Evolutionary conservation across 2,113 vertebrate species (phyloP).

Genomic region (Centropus bengalensis): DNA sequence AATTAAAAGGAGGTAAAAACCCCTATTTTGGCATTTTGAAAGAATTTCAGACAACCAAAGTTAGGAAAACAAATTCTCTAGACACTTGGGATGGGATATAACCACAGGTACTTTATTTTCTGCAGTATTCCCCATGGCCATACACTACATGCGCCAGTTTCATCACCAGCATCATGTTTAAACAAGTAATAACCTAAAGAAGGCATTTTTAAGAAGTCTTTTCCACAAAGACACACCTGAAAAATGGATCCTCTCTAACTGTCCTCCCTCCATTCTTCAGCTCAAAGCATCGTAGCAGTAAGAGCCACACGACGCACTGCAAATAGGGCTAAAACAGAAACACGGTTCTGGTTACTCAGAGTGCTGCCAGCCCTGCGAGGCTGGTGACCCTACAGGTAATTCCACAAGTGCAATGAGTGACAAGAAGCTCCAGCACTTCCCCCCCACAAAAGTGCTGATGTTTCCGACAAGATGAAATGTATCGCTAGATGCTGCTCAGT

Average conservation of each 20-base stretch:
- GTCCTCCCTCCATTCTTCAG: constrained; percentile 85
- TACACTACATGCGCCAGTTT: neutral
- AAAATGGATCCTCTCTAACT: constrained; percentile 86
- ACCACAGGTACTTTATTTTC: neutral
- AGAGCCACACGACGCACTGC: constrained; percentile 88
- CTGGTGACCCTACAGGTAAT: neutral
- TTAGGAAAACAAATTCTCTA: neutral
- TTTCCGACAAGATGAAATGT: fast-evolving
- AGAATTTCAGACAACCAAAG: neutral
- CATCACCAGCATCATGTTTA: neutral
- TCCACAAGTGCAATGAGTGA: fast-evolving
- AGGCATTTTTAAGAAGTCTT: neutral
- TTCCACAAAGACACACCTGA: constrained; percentile 80
- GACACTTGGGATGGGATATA: neutral
- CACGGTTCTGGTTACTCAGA: neutral
- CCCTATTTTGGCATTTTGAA: neutral
- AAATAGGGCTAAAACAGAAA: constrained; percentile 85
- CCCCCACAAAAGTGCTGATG: neutral
- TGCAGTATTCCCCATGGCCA: neutral
- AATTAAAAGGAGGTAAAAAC: neutral
- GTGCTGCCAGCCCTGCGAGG: neutral
- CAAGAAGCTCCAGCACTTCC: neutral
- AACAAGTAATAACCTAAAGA: neutral
- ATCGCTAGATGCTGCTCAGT: neutral
- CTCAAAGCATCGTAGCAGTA: constrained; percentile 88